These are phyloP conservation scores for Ernsta delagoae DNA, from an alignment of 2,888 invertebrate genomes.

Conservation along the genomic window DNA sequence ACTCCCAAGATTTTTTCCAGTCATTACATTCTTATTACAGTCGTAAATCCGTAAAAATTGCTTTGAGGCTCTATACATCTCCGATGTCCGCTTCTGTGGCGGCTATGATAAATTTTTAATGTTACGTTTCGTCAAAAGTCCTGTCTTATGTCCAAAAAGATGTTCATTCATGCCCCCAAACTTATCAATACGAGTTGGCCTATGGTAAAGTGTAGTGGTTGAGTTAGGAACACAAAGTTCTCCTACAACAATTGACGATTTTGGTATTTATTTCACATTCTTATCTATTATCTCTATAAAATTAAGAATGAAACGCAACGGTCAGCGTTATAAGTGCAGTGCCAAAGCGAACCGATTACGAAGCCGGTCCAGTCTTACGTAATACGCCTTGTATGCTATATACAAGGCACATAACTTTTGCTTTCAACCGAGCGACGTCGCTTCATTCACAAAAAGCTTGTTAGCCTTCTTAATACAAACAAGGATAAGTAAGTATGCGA, in stretches of 20 bases:
- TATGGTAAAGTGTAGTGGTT: no score
- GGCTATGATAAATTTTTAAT: neutral
- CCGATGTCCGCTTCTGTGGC: neutral
- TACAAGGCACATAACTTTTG: slow-evolving; percentile 40
- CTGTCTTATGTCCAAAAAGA: no score
- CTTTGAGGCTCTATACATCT: neutral
- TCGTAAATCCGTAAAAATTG: neutral
- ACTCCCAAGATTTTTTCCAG: neutral
- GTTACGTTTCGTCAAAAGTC: neutral
- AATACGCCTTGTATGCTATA: slow-evolving; percentile 33
- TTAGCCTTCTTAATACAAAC: slow-evolving; percentile 31
- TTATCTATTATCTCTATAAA: neutral
- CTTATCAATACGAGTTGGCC: no score
- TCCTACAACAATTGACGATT: no score
- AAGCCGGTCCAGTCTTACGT: slow-evolving; percentile 33
- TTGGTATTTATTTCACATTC: neutral
- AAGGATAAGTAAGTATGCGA: slow-evolving; percentile 7
- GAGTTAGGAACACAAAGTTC: no score
- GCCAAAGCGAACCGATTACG: neutral
- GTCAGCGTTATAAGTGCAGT: neutral
- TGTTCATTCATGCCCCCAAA: no score
- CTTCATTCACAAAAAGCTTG: slow-evolving; percentile 45
- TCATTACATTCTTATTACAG: neutral
- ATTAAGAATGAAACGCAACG: neutral
- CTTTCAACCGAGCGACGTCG: slow-evolving; percentile 41